Base-by-base conservation (phyloP, 2,888 invertebrate genomes). In the Drosophila ezoana region DNA sequence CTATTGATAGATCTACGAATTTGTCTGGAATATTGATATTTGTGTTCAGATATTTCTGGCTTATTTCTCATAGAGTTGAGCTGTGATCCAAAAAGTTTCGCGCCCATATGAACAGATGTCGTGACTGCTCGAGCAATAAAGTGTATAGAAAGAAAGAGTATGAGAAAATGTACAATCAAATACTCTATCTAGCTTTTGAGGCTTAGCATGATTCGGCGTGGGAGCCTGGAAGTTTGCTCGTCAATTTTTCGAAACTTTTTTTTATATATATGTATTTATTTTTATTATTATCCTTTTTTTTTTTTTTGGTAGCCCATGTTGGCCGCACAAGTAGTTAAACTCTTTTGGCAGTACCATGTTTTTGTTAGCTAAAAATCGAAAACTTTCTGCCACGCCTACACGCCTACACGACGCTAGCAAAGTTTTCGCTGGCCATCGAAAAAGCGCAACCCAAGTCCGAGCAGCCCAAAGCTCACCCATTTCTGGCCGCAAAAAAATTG, bases 251-350 rank as follows among this genome's bases (percentile, higher is more conserved):
- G 28, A 16, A 65, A 56, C 47, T 75, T 76, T 62, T 38, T 23
- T 40, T 18, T 18, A 28, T 28, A 28, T 23, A 49, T 18, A 28
- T 28, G 8, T 23, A 49, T 20, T 5, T 14, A 8, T 20, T 23
- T 9, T 13, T 52, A 23, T 52, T 20, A 13, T n/a, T n/a, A n/a
- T n/a, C n/a, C n/a, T n/a, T n/a, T n/a, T 11, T 37, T 4, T 37
- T n/a, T 4, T 38, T 79, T 77, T 75, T 75, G 76, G 58, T 66
- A 65, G 70, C 63, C 49, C 60, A 51, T 61, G 49, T 65, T 65
- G 79, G 79, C 76, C 76, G 64, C 79, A 79, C 54, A 72, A 72
- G 78, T 79, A 79, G 76, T 79, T 78, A 72, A 76, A 79, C 76
- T 79, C 80, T 79, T 79, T 78, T 70, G 63, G 79, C 72, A 57